A percentile compares a stretch with the other conserved stretches of the same genome.
These are phyloP conservation scores for Microchrysa polita DNA, from an alignment of 2,888 invertebrate genomes.

Conservation along the genomic window DNA sequence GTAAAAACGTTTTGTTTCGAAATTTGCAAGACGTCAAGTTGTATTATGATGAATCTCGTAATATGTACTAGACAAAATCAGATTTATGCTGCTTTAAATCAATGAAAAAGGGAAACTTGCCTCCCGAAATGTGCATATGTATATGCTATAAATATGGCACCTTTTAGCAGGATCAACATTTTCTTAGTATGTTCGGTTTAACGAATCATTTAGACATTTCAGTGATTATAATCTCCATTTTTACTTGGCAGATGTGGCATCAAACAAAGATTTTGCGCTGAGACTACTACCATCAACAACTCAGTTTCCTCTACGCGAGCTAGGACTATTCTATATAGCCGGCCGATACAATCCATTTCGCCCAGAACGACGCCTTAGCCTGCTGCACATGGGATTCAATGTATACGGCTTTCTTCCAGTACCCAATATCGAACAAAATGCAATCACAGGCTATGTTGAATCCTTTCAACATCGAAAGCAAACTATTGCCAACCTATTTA, in stretches of 20 bases:
- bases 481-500: constrained; percentile 56
- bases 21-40: background rate
- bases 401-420: background rate
- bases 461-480: constrained; percentile 23
- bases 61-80: too few species aligned
- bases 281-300: background rate
- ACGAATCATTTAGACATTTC: too few species aligned
- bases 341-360: background rate
- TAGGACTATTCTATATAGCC: constrained; percentile 9
- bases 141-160: too few species aligned
- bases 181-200: too few species aligned
- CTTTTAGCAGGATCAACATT: too few species aligned
- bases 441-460: background rate
- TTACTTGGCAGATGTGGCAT: constrained; percentile 11
- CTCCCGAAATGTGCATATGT: too few species aligned
- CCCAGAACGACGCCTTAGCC: background rate
- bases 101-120: too few species aligned
- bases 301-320: background rate
- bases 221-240: too few species aligned
- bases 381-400: constrained; percentile 15
- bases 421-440: background rate
- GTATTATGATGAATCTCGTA: too few species aligned
- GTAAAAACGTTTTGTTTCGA: background rate
- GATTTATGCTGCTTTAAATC: too few species aligned
- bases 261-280: constrained; percentile 26